phyloP scores from a whole-genome alignment of 1,140 invertebrate genomes.

The Drosophila nannoptera region DNA sequence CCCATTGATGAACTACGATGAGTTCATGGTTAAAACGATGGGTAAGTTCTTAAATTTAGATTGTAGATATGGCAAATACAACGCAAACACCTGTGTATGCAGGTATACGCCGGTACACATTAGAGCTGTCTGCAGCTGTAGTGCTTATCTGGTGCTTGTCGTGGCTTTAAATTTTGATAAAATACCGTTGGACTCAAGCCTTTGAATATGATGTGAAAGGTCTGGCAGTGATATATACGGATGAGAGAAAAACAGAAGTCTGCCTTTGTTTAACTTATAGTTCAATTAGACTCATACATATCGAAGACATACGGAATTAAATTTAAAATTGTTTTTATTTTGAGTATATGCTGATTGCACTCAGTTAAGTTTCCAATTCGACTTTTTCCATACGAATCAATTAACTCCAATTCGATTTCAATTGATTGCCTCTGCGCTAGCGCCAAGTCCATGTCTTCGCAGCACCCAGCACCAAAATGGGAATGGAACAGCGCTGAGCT shows the following conservation, averaged over 20 bases:
- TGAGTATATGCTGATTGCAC: background rate
- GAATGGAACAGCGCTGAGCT: slow-evolving; percentile 36
- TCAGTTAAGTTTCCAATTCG: background rate
- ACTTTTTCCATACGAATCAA: slow-evolving; percentile 25
- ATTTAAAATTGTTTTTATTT: too few species aligned
- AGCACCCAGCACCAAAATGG: slow-evolving; percentile 14
- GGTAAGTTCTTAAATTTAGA: slow-evolving; percentile 44
- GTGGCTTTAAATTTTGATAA: slow-evolving; percentile 63
- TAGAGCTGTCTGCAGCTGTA: slow-evolving; percentile 31
- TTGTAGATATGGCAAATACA: background rate
- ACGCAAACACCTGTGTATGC: background rate
- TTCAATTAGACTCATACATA: too few species aligned
- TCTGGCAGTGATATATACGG: background rate
- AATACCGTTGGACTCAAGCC: slow-evolving; percentile 40
- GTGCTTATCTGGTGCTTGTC: slow-evolving; percentile 66
- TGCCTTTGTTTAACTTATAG: too few species aligned
- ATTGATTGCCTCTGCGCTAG: slow-evolving; percentile 41
- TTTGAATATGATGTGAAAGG: slow-evolving; percentile 41
- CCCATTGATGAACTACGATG: slow-evolving; percentile 63
- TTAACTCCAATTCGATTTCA: slow-evolving; percentile 57
- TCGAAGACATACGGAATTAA: too few species aligned
- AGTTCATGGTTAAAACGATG: slow-evolving; percentile 64
- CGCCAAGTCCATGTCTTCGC: slow-evolving; percentile 1
- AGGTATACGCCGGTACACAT: slow-evolving; percentile 4
- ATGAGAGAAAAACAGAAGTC: background rate